Conservation (phyloP, 2,113 vertebrate species). For the Vombatus ursinus region DNA sequence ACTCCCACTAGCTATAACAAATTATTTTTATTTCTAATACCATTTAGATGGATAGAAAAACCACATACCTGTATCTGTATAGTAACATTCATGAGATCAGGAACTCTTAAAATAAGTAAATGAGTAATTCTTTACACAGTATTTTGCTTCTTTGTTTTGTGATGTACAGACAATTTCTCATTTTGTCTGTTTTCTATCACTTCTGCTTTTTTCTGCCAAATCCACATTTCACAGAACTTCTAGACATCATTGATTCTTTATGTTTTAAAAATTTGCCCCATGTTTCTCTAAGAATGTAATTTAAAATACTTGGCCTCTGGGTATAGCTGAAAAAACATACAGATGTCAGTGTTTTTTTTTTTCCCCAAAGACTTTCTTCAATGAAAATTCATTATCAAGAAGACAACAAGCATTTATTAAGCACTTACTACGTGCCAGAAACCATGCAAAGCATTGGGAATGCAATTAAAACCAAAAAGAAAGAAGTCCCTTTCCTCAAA, state of each 20-base stretch:
- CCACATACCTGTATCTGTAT: neutral
- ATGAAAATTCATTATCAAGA: neutral
- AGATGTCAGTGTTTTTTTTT: neutral
- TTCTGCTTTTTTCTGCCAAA: conserved; percentile 42
- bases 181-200: conserved; percentile 22
- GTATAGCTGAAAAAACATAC: neutral
- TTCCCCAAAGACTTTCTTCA: neutral
- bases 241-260: conserved; percentile 39
- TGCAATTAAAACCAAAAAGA: neutral
- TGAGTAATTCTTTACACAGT: conserved; percentile 27
- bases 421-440: neutral
- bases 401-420: neutral
- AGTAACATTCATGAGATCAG: conserved; percentile 15
- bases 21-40: conserved; percentile 36
- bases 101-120: conserved; percentile 37
- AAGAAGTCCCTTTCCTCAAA: neutral
- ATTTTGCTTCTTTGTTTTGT: conserved; percentile 31
- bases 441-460: neutral
- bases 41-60: conserved; percentile 35
- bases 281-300: conserved; percentile 6
- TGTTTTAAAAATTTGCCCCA: conserved; percentile 22
- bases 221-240: conserved; percentile 38
- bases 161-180: conserved; percentile 6
- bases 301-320: neutral
- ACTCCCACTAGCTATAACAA: conserved; percentile 7